Base-by-base conservation (phyloP, 37 sponge, comb jelly and placozoan genomes). In the Aplysina aerophoba region DNA sequence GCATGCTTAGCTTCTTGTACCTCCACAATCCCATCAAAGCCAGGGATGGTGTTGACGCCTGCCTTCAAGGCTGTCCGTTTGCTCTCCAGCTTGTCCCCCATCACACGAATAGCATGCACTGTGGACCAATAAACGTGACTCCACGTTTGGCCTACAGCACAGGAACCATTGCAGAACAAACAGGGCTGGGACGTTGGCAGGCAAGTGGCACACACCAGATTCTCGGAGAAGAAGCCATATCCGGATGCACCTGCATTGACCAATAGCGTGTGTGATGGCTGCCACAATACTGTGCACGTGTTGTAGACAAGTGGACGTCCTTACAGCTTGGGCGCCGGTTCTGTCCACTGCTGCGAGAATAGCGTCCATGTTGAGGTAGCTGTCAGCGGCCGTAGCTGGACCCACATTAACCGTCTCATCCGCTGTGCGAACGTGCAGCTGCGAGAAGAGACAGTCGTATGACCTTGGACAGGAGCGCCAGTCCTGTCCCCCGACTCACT, bases 11-110 rank as follows among this genome's bases (percentile, higher is more conserved):
- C 44, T 8, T 13, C n/a, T 4, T 5, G 22, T 27, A 92, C 93
- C 92, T 95, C 87, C 17, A 98, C 91, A 57, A 99, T 88, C 6
- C 96, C 97, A 89, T 97, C 94, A 91, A 85, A 95, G 0, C 99
- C 99, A 73, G 99, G 99, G 40, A 99, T 93, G 59, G 84, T 93
- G 88, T 97, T 97, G 36, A 99, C 97, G 2, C 78, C 69, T 12
- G 97, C 97, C 37, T 87, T 68, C 64, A 73, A 53, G 34, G 97
- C 99, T 39, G 99, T 90, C 54, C 89, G 75, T 85, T 97, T 97
- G 74, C 96, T 95, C 86, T 95, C 94, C 44, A 98, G 87, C 81
- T 98, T 98, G 68, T 98, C 97, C 19, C 99, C 99, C 99, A 98
- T 98, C 53, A 93, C 95, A 73, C 87, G 67, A 56, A 98, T 94